Evolutionary conservation across 2,888 invertebrate species (phyloP).

Genomic region (Leistus spinibarbis): DNA sequence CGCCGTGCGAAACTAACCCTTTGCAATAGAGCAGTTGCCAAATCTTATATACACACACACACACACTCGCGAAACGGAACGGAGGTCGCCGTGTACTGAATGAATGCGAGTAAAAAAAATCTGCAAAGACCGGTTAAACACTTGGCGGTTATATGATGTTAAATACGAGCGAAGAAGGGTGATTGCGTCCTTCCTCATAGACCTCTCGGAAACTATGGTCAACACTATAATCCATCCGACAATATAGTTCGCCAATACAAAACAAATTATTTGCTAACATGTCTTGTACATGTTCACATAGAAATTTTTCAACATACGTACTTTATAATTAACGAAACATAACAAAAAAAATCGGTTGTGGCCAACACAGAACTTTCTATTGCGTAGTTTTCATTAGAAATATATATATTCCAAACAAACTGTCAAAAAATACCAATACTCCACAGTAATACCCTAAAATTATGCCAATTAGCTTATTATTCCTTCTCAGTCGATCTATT

Average conservation of each 20-base stretch:
- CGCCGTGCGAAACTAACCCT: conserved; percentile 14
- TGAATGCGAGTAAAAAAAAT: conserved; percentile 28
- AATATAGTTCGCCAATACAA: not conserved
- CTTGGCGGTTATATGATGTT: conserved; percentile 1
- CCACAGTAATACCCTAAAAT: no score
- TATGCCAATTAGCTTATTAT: no score
- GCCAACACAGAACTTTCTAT: no score
- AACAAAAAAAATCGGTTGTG: no score
- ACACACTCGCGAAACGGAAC: not conserved
- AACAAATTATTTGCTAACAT: not conserved
- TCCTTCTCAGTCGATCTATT: no score
- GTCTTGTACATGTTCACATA: not conserved
- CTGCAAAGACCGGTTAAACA: conserved; percentile 18
- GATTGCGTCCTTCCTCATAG: not conserved
- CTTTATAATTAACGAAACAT: no score
- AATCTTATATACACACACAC: not conserved
- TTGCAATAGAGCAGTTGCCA: conserved; percentile 10
- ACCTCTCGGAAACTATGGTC: not conserved
- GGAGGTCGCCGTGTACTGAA: not conserved
- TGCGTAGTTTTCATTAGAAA: no score
- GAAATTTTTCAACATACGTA: not conserved
- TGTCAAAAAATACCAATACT: no score
- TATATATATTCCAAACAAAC: no score
- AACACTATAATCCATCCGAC: not conserved
- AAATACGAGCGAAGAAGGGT: not conserved